phyloP scores from a whole-genome alignment of 2,113 vertebrate genomes.

The Anhinga anhinga region DNA sequence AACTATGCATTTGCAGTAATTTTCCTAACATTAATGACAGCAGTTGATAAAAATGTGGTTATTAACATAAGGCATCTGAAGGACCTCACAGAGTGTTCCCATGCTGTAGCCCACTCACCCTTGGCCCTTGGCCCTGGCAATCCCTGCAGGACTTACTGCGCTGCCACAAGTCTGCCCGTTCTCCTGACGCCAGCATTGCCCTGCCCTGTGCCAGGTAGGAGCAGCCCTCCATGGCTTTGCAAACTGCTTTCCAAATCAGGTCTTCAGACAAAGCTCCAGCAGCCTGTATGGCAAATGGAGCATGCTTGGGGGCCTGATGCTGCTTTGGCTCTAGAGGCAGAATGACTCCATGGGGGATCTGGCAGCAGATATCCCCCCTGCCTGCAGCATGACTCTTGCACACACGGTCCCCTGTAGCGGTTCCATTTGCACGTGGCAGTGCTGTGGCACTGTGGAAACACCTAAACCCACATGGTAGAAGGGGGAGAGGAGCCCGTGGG shows the following conservation, averaged over 20 bases:
- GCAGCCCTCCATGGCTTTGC: background rate
- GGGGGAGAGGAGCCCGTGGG: background rate
- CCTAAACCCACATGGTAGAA: accelerated
- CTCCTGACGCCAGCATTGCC: accelerated
- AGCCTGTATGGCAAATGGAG: background rate
- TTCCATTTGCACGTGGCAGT: background rate
- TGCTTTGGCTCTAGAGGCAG: background rate
- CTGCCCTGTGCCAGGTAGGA: background rate
- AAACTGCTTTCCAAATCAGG: background rate
- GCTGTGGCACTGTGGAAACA: background rate
- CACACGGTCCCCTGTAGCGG: accelerated
- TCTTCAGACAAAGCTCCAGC: background rate
- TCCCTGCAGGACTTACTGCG: background rate
- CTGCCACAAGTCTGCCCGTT: background rate
- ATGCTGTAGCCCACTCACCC: background rate
- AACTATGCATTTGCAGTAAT: background rate
- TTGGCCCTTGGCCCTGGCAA: background rate
- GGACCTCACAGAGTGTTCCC: background rate
- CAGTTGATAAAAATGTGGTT: background rate
- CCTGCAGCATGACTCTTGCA: background rate
- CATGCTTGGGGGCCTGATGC: accelerated
- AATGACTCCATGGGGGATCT: background rate
- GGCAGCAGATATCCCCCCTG: background rate
- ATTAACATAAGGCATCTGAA: background rate
- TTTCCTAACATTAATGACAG: background rate